phyloP scores from a whole-genome alignment of 2,888 invertebrate genomes.

The Thymelicus sylvestris region DNA sequence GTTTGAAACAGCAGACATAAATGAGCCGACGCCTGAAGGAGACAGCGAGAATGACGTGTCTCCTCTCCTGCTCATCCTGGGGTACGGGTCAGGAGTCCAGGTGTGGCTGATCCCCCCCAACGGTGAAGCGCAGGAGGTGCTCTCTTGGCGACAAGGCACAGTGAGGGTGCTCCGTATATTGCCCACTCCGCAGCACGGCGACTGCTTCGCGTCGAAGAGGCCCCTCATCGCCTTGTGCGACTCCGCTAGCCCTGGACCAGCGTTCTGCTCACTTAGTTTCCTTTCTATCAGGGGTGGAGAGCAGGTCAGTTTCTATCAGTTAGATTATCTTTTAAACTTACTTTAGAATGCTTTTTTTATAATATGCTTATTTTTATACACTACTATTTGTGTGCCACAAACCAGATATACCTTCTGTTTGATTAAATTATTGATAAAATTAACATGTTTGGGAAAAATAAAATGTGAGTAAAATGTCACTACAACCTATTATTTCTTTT shows the following conservation, averaged over 20 bases:
- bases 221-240: conserved; percentile 97
- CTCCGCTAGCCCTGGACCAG: conserved; percentile 90
- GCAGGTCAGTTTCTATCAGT: conserved; percentile 76
- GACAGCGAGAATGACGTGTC: conserved; percentile 89
- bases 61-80: conserved; percentile 94
- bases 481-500: no score
- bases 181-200: conserved; percentile 91
- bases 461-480: no score
- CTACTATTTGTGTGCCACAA: no score
- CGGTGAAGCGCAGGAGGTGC: conserved; percentile 97
- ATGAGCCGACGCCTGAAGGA: conserved; percentile 89
- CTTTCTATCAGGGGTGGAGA: conserved; percentile 93
- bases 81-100: conserved; percentile 83
- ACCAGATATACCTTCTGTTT: no score
- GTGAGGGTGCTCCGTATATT: conserved; percentile 93
- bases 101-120: conserved; percentile 94
- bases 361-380: no score
- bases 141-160: conserved; percentile 97
- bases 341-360: no score
- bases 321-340: no score
- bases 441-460: no score
- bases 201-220: conserved; percentile 91
- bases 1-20: conserved; percentile 94
- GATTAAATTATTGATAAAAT: neutral
- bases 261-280: conserved; percentile 92